A percentile compares a stretch with the other conserved stretches of the same genome.
phyloP scores from a whole-genome alignment of 2,113 vertebrate species.

The Pycnonotus jocosus region DNA sequence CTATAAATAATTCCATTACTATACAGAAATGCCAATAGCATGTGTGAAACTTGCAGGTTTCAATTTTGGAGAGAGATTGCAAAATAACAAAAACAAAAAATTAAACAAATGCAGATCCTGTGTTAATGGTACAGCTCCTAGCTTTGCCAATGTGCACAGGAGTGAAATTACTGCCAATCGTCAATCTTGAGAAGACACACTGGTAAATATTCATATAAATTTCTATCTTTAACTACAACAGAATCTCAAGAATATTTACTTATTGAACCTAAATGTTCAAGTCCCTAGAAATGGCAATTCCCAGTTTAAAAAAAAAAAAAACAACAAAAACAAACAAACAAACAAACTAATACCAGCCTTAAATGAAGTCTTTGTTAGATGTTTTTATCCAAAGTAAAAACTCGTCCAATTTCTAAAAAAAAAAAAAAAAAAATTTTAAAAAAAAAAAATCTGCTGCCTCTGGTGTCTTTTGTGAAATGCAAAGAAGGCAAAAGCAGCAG shows the following conservation, averaged over 20 bases:
- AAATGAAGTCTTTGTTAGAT: not conserved
- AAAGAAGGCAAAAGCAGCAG: not conserved
- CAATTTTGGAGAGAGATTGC: not conserved
- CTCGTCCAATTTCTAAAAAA: not conserved
- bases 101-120: not conserved
- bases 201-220: not conserved
- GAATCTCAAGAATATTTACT: not conserved
- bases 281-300: not conserved
- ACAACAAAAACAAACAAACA: too few relatives aligned
- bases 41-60: not conserved
- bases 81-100: not conserved
- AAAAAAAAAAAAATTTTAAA: not conserved
- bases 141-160: not conserved
- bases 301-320: too few relatives aligned
- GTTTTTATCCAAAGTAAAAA: not conserved
- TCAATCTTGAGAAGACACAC: not conserved
- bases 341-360: not conserved
- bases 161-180: not conserved
- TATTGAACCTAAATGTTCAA: not conserved
- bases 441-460: not conserved
- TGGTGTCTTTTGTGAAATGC: not conserved
- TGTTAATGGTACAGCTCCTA: not conserved
- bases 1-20: not conserved
- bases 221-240: not conserved
- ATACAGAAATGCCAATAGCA: not conserved